A percentile compares a stretch with the other conserved stretches of the same genome.
phyloP scores from a whole-genome alignment of 2,797 vertebrate genomes.

The Rhabdophis nuchalis region DNA sequence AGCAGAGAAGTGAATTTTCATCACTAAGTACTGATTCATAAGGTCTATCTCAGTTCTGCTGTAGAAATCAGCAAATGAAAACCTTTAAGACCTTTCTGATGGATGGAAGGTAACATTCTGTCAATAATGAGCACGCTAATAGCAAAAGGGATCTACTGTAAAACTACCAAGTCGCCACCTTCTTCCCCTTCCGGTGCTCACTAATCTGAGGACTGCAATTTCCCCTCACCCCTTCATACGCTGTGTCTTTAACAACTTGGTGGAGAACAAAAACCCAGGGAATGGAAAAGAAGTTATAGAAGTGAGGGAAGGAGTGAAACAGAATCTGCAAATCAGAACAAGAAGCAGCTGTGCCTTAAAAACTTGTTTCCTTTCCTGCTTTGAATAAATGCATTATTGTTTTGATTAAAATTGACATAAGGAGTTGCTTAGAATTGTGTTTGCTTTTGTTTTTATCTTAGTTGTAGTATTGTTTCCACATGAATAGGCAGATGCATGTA shows the following conservation, averaged over 20 bases:
- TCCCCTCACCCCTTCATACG: background rate
- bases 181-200: background rate
- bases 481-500: background rate
- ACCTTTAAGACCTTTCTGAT: background rate
- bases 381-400: background rate
- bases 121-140: background rate
- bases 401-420: background rate
- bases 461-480: slow-evolving; percentile 29
- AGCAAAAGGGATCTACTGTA: background rate
- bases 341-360: background rate
- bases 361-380: slow-evolving; percentile 6
- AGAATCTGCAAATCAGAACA: background rate
- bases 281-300: background rate
- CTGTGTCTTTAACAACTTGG: background rate
- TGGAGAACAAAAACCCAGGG: background rate
- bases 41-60: background rate
- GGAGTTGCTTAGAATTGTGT: background rate
- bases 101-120: background rate
- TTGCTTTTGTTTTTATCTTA: slow-evolving; percentile 31
- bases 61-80: background rate
- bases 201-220: background rate
- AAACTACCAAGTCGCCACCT: background rate
- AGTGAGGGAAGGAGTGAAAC: background rate
- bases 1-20: background rate
- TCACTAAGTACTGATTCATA: background rate